These are phyloP conservation scores for Aphyosemion australe DNA, from an alignment of 2,113 vertebrate genomes.

Conservation along the genomic window DNA sequence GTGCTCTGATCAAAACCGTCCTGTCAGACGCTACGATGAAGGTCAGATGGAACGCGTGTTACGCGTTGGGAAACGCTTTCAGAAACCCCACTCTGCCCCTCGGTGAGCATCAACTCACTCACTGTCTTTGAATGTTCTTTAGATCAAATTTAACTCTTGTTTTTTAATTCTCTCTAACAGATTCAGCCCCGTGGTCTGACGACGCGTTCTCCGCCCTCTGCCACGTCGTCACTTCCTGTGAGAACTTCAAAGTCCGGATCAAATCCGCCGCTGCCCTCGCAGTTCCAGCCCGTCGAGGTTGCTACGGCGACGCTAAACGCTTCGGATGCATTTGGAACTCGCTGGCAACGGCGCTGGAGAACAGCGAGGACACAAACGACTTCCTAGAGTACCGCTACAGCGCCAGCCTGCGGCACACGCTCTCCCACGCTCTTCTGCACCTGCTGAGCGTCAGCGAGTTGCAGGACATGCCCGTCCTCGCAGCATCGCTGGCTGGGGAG, in stretches of 20 bases:
- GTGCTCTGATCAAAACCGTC: constrained; percentile 87
- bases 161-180: constrained; percentile 60
- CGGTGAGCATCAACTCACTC: constrained; percentile 69
- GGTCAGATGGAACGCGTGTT: constrained; percentile 97
- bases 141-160: background rate
- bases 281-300: constrained; percentile 77
- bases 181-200: constrained; percentile 84
- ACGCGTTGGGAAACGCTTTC: constrained; percentile 94
- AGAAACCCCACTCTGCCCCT: constrained; percentile 89
- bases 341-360: constrained; percentile 86
- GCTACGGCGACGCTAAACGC: constrained; percentile 82
- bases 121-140: background rate
- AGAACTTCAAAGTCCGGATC: constrained; percentile 98
- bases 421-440: constrained; percentile 89
- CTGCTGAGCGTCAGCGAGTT: constrained; percentile 80
- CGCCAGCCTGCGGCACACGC: constrained; percentile 86
- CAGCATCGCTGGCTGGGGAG: constrained; percentile 55
- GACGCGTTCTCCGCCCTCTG: constrained; percentile 88
- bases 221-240: constrained; percentile 89
- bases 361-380: constrained; percentile 89
- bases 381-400: constrained; percentile 96
- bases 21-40: constrained; percentile 93
- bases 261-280: constrained; percentile 91
- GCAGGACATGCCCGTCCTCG: constrained; percentile 81
- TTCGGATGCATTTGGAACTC: constrained; percentile 87